Percentiles rank a stretch among this genome's conserved stretches.
These are phyloP conservation scores for Ramphastos sulfuratus DNA, from an alignment of 2,113 vertebrate species.

Conservation along the genomic window DNA sequence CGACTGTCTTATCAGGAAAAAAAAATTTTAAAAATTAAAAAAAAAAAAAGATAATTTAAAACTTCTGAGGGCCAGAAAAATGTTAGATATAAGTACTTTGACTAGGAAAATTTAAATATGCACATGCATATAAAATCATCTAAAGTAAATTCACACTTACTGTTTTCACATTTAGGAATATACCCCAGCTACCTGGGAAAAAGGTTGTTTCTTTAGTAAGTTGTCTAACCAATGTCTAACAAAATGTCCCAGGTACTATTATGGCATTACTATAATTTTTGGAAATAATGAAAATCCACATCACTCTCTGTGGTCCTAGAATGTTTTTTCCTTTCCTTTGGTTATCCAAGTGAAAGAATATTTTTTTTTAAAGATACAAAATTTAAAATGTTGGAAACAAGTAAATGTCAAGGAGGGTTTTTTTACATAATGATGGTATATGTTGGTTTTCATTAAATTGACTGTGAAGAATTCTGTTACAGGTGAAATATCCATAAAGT, in stretches of 20 bases:
- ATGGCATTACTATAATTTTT: not conserved
- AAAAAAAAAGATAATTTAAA: not conserved
- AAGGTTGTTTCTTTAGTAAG: not conserved
- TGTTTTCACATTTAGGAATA: not conserved
- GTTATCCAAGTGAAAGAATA: not conserved
- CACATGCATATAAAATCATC: not conserved
- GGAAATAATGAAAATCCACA: not conserved
- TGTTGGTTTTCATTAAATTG: not conserved
- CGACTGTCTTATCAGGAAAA: not conserved
- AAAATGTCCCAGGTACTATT: not conserved
- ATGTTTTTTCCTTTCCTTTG: not conserved
- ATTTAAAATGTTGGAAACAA: not conserved
- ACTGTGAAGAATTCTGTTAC: not conserved
- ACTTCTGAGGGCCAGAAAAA: not conserved
- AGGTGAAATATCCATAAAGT: not conserved
- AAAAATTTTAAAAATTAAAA: not conserved
- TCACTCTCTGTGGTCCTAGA: not conserved
- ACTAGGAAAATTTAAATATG: not conserved
- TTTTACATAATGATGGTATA: not conserved
- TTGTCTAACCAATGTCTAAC: not conserved
- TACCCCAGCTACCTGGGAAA: not conserved
- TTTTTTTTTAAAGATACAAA: not conserved
- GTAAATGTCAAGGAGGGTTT: not conserved
- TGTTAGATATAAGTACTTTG: fast-evolving
- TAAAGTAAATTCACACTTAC: not conserved